A percentile compares a stretch with the other conserved stretches of the same genome.
Conservation (phyloP, 30 jellyfish, hydroid and myxozoan species). For the Cassiopea andromeda region DNA sequence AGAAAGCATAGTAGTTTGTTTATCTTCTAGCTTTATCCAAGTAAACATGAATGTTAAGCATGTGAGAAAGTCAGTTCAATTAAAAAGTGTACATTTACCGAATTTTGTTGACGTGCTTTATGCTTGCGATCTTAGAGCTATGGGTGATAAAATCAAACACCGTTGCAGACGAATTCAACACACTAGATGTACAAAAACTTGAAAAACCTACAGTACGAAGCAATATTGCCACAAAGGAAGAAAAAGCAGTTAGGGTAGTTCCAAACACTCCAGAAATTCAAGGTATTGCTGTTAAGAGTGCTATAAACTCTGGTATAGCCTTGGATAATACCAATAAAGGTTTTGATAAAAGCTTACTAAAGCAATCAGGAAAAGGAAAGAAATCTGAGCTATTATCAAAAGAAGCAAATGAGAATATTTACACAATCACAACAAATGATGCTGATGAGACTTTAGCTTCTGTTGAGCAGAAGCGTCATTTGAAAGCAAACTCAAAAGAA, state of each 20-base stretch:
- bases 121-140: too few relatives aligned
- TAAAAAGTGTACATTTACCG: too few relatives aligned
- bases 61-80: too few relatives aligned
- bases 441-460: slow-evolving; percentile 22
- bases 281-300: background rate
- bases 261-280: slow-evolving; percentile 18
- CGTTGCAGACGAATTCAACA: slow-evolving; percentile 40
- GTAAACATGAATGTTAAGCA: too few relatives aligned
- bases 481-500: background rate
- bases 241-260: background rate
- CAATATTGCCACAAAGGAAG: background rate
- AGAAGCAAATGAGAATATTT: background rate
- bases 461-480: background rate
- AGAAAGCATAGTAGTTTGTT: too few relatives aligned
- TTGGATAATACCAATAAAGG: background rate
- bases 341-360: background rate
- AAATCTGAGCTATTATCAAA: background rate
- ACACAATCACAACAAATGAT: background rate
- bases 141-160: slow-evolving; percentile 61
- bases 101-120: too few relatives aligned
- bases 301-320: background rate
- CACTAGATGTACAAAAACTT: slow-evolving; percentile 30
- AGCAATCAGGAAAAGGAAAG: background rate
- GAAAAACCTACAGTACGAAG: slow-evolving; percentile 23
- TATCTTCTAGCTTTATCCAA: too few relatives aligned